Base-by-base conservation (phyloP, 92 coral and sea anemone species). In the Scolanthus callimorphus region DNA sequence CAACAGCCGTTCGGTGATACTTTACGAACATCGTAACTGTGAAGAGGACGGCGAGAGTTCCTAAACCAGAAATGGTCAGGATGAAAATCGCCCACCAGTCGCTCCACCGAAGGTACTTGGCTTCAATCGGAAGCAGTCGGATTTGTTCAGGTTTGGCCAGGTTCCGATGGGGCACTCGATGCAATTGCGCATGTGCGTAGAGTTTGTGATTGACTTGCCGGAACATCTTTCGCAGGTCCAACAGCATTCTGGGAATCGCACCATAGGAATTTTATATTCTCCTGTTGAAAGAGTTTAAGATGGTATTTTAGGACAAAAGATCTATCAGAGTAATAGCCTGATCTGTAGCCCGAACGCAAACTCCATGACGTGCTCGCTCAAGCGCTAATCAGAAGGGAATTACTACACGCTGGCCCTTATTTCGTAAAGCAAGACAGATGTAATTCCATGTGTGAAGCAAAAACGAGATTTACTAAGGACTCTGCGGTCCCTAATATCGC, bases 211-310 rank as follows among this genome's bases (percentile, higher is more conserved):
- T 17, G 73, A 70, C 48, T 53, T 82, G 8, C 95, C 95, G 9
- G 49, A 25, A 39, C 95, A 86, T 63, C 47, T 60, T 49, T 57
- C 60, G 34, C 95, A 86, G 26, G 60, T 51, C 95, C 95, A 86
- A 56, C 95, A 86, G 57, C 95, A 86, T 43, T 86, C 95, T 27
- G 95, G 95, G 63, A 76, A 83, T 23, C 55, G 67, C 4, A 65
- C 39, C 58, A 44, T 43, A 2, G 84, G 85, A 28, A 74, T 62
- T 60, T 69, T 82, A 49, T 76, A 62, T 31, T 62, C 68, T 2
- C 95, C 95, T 81, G 23, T 34, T 15, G 41, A 34, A 34, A 34
- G 15, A n/a, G n/a, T n/a, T n/a, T n/a, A n/a, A n/a, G n/a, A n/a
- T n/a, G n/a, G n/a, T n/a, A n/a, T n/a, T n/a, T n/a, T n/a, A n/a